A percentile compares a stretch with the other conserved stretches of the same genome.
Conservation (phyloP, 2,797 vertebrate species). For the Eleutherodactylus coqui region DNA sequence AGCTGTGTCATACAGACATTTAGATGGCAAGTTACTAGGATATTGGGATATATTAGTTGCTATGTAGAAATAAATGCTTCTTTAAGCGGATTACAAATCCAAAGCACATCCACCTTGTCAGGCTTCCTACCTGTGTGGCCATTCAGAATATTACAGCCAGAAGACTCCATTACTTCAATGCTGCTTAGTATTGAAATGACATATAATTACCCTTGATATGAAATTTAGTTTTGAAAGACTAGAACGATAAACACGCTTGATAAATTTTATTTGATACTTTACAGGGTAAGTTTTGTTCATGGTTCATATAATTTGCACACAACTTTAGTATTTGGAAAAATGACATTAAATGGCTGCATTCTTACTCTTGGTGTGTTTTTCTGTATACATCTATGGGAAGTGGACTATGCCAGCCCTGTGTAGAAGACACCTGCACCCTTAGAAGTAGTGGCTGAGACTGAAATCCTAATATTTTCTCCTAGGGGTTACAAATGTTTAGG, state of each 20-base stretch:
- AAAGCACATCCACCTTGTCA: not conserved
- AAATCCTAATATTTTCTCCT: not conserved
- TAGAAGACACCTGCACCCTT: not conserved
- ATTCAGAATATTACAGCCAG: slow-evolving; percentile 25
- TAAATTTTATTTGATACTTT: not conserved
- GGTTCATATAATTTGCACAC: not conserved
- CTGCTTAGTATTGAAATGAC: not conserved
- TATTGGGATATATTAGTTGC: not conserved
- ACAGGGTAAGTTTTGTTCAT: not conserved
- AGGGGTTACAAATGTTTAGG: not conserved
- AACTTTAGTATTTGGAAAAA: not conserved
- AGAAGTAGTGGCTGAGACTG: not conserved
- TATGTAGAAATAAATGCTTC: not conserved
- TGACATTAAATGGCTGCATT: not conserved
- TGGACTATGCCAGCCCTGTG: not conserved
- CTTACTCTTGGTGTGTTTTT: not conserved
- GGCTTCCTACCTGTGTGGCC: slow-evolving; percentile 1
- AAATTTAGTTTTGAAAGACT: not conserved
- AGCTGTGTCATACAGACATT: not conserved
- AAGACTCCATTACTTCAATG: not conserved
- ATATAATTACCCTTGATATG: not conserved
- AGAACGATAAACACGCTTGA: not conserved
- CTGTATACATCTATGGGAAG: not conserved
- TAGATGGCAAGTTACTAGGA: not conserved
- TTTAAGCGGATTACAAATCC: not conserved